Conservation (phyloP, 1,140 invertebrate genomes). For the Drosophila triauraria region DNA sequence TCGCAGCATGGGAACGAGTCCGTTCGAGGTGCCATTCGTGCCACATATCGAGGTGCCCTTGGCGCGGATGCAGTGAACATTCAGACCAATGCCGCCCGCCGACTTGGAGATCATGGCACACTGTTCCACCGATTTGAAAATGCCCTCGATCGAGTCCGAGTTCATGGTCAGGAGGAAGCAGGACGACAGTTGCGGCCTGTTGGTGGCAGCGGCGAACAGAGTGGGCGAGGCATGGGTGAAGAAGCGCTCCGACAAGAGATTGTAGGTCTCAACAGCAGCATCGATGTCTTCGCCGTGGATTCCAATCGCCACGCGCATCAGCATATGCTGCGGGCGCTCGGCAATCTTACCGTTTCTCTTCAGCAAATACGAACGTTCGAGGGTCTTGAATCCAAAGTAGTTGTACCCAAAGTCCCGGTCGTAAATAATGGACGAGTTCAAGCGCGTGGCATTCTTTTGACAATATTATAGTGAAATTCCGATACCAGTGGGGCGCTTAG, state of each 20-base stretch:
- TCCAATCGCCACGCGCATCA: constrained; percentile 98
- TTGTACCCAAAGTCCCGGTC: constrained; percentile 99
- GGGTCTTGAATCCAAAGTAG: constrained; percentile 99
- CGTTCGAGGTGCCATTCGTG: constrained; percentile 98
- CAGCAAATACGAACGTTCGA: constrained; percentile 97
- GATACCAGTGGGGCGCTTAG: constrained; percentile 93
- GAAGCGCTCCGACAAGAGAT: constrained; percentile 97
- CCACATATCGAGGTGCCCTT: constrained; percentile 96
- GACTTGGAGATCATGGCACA: constrained; percentile 99
- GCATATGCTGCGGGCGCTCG: constrained; percentile 99
- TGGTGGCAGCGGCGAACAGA: constrained; percentile 97
- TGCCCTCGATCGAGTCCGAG: constrained; percentile 99
- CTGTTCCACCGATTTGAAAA: constrained; percentile 97
- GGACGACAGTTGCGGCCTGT: constrained; percentile 96
- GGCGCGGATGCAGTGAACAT: constrained; percentile 98
- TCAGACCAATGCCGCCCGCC: constrained; percentile 98
- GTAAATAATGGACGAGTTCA: constrained; percentile 99
- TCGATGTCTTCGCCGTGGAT: constrained; percentile 98
- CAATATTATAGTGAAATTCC: constrained; percentile 92
- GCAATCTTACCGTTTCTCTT: constrained; percentile 97
- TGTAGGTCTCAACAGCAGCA: constrained; percentile 98
- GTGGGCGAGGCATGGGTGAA: constrained; percentile 99
- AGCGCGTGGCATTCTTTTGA: constrained; percentile 94
- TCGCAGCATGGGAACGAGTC: constrained; percentile 98
- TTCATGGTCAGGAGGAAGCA: constrained; percentile 98